Evolutionary conservation across 2,797 vertebrate genomes (phyloP), one percentile per base, ranked within the genome.

Genomic region (Sciaenops ocellatus): DNA sequence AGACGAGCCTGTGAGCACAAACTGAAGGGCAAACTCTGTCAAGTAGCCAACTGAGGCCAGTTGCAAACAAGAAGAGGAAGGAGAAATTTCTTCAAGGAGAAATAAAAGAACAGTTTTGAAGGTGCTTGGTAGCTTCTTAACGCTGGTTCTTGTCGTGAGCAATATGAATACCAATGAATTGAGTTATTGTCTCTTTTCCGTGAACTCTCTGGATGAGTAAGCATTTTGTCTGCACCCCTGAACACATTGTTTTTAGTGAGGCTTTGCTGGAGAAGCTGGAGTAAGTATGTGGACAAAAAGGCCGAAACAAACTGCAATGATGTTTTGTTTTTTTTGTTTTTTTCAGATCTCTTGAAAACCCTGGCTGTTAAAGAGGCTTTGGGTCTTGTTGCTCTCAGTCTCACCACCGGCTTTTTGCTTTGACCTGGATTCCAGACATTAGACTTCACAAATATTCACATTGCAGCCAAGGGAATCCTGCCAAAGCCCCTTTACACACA

Each of bases 341-440:
- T 82, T 81, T 80, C 71, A 82, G 62, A 73, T 71, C 75, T 82
- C 64, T 59, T 79, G 66, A 89, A 87, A 92, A 89, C 77, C 80
- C 73, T 78, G 82, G 67, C 89, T 83, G 82, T 80, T 80, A 88
- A 84, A 90, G 88, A 85, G 88, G 87, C 86, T 90, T 89, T 91
- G 64, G 82, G 57, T 73, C 68, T 54, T 41, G 80, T 73, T 81
- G 86, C 79, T 83, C 61, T 67, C 54, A 28, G 59, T 84, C 84
- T 83, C 63, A 74, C 74, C 71, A 85, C 80, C 72, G 88, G 87
- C 78, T 93, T 94, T 90, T 78, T 79, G 78, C 84, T 89, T 78
- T 90, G 89, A 91, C 92, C 84, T 91, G 90, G 82, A 92, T 92
- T 92, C 89, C 89, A 92, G 83, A 86, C 78, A 87, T 92, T 83